Conservation (phyloP, 2,797 vertebrate species). For the Epinephelus awoara region DNA sequence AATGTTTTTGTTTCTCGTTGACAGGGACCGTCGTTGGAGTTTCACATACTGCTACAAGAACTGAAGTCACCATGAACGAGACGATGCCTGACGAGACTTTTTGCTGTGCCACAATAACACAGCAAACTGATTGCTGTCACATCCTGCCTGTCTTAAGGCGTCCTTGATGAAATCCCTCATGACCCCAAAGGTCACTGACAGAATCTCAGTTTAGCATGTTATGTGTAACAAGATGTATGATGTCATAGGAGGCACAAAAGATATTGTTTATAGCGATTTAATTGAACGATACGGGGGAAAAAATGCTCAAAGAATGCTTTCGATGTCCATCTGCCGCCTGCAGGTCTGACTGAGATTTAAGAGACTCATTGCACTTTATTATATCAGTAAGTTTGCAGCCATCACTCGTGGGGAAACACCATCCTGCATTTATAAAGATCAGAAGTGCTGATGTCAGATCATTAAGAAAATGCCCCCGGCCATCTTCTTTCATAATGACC, state of each 20-base stretch:
- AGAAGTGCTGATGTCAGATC: conserved; percentile 47
- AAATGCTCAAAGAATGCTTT: too few species aligned
- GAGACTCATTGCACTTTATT: background rate
- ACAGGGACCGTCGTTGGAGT: conserved; percentile 15
- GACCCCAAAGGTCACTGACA: too few species aligned
- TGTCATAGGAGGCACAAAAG: background rate
- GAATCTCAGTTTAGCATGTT: background rate
- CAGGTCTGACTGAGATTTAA: background rate
- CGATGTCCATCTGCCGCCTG: background rate
- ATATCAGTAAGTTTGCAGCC: background rate
- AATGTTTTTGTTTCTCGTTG: background rate
- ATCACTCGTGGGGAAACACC: background rate
- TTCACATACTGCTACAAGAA: conserved; percentile 10
- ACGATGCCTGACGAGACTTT: background rate
- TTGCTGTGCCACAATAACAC: too few species aligned
- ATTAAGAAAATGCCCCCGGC: conserved; percentile 15
- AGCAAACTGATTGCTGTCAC: background rate
- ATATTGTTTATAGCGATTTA: background rate
- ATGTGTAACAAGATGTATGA: background rate
- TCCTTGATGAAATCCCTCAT: background rate
- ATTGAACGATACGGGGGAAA: too few species aligned
- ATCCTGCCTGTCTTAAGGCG: background rate
- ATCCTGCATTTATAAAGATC: conserved; percentile 38
- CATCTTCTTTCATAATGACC: conserved; percentile 16
- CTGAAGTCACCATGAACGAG: conserved; percentile 4